Evolutionary conservation across 2,797 vertebrate genomes (phyloP), one percentile per base, ranked within the genome.

Genomic region (Phylloscopus collybita): DNA sequence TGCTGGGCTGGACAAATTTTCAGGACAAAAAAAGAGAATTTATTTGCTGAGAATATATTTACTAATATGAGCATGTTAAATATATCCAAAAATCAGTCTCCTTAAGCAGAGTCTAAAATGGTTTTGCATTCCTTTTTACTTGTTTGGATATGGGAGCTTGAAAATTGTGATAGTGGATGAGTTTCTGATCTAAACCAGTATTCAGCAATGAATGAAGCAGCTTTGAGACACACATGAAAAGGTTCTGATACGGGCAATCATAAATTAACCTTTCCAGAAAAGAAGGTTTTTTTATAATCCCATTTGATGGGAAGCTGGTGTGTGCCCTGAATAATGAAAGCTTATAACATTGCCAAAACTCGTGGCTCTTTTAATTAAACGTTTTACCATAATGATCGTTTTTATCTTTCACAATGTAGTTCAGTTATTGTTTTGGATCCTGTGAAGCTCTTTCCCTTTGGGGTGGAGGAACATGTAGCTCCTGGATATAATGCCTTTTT

Each of bases 1-100:
- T n/a, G 25, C 26, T 69, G 26, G 4, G 13, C 44, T 32, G 36
- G 40, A 34, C n/a, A 92, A 50, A 45, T 5, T 73, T 69, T 21
- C n/a, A 80, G 38, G 34, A 54, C 20, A 69, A 82, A 89, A 38
- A 57, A 60, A 12, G 19, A 72, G 6, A 54, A 80, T 29, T 65
- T 62, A 20, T 73, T 70, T 27, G 3, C 11, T 80, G 4, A 30
- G 2, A 45, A 18, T 26, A 59, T 23, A 15, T 7, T 54, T 66
- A 86, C 11, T 57, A 57, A 40, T 38, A 32, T 3, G 8, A 78
- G 13, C 5, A 1, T 1, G 14, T 56, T 65, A 73, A 75, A 65
- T 69, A 61, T 0, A 1, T 47, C 1, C 3, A 34, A 76, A 40
- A 29, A 16, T 13, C 23, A 14, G 4, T 27, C 69, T 54, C 27